phyloP scores from a whole-genome alignment of 2,797 vertebrate species.

The Mergus octosetaceus region DNA sequence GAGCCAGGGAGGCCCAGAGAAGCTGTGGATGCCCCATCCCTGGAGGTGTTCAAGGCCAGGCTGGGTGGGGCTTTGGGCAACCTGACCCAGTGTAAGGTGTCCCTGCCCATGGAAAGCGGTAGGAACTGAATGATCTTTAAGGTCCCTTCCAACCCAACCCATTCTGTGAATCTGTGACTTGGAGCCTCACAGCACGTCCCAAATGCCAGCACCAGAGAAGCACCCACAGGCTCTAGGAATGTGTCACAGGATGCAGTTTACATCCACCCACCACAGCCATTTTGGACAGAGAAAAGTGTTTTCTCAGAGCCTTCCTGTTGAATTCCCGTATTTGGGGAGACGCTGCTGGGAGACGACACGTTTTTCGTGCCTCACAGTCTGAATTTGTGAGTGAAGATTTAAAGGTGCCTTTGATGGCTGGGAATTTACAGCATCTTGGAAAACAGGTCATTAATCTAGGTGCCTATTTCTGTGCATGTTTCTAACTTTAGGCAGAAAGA shows the following conservation, averaged over 20 bases:
- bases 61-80: too few relatives aligned
- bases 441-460: slow-evolving; percentile 60
- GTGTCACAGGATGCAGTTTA: background rate
- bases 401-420: slow-evolving; percentile 36
- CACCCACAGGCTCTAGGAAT: background rate
- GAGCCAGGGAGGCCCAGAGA: background rate
- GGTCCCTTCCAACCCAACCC: too few relatives aligned
- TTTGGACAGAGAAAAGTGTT: background rate
- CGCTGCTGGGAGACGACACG: background rate
- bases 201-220: background rate
- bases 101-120: too few relatives aligned
- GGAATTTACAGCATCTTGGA: slow-evolving; percentile 8
- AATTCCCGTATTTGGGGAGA: rapidly evolving
- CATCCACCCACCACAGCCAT: background rate
- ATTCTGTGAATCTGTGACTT: too few relatives aligned
- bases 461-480: slow-evolving; percentile 31
- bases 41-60: too few relatives aligned
- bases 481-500: slow-evolving; percentile 41
- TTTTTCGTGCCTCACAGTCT: background rate
- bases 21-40: too few relatives aligned
- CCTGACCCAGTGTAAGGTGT: too few relatives aligned
- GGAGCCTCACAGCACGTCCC: background rate
- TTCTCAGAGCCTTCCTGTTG: background rate
- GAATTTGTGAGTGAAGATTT: slow-evolving; percentile 4
- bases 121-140: too few relatives aligned